Evolutionary conservation across 53 echinoderm and acorn worm genomes (phyloP), one percentile per base, ranked within the genome.

Genomic region (Temnopleurus reevesii): DNA sequence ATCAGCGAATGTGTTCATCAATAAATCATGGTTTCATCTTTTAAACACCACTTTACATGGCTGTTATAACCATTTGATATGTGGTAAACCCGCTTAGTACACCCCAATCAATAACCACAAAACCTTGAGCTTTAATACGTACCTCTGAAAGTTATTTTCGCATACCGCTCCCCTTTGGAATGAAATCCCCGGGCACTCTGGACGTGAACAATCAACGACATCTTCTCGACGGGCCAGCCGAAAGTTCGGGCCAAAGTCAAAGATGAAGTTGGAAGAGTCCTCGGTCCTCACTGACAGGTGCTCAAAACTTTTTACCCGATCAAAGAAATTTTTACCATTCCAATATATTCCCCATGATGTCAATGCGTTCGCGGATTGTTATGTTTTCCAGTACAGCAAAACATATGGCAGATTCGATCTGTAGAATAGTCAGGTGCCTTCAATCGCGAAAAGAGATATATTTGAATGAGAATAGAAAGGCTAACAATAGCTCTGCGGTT

Each of bases 61-160:
- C 38, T 41, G 71, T 71, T 41, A 71, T 71, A 71, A 21, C n/a
- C 21, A 19, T n/a, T 13, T 30, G 17, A 66, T n/a, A 26, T 66
- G 71, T 36, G 71, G 21, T 38, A 71, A 71, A 36, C 71, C 36
- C 13, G 19, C 36, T 1, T 23, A 41, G 71, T 21, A 36, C 19
- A 38, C 71, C n/a, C n/a, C 21, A 46, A 79, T 77, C 79, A 79
- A 79, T 79, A 47, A 79, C 47, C 79, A 79, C 49, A 13, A 49
- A 79, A 51, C 8, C 53, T 10, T 51, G 9, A 8, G 9, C 8
- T 15, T 10, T 10, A 51, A 9, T 19, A 36, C 94, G 90, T 89
- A 96, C 96, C 96, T 43, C 96, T 89, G 45, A 96, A 96, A 45
- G 90, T 92, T 23, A 96, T 76, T 82, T 93, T 96, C 27, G 93